Evolutionary conservation across 2,797 vertebrate species (phyloP), one percentile per base, ranked within the genome.

Genomic region (Lepus oiostolus): DNA sequence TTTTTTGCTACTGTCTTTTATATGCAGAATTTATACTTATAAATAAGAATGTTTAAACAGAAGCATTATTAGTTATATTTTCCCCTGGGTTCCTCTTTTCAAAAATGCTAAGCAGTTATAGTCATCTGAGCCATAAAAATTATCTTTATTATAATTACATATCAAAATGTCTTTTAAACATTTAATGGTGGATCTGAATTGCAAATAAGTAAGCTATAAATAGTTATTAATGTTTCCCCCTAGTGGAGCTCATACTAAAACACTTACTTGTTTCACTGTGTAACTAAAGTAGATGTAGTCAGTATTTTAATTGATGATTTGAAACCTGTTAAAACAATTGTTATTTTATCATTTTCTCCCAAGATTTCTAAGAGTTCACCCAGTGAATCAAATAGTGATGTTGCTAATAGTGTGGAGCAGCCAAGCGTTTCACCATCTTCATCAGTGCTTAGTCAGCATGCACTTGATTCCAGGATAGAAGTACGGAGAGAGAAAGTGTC

Each of bases 281-380:
- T 92, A 91, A 58, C 6, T 94, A 70, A 58, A 67, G 32, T 87
- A 76, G 63, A 79, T 83, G 7, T 71, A 3, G 93, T 87, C 24
- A 5, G 26, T 86, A 47, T 82, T 96, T 96, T 94, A 95, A 70
- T 42, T 83, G 28, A 85, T 87, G 83, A 32, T 88, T 93, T 90
- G n/a, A 85, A 89, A 95, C 81, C 24, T 94, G 21, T 54, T 94
- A 79, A 95, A 90, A 62, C 76, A 60, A 83, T 30, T 77, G 4
- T 28, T 89, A 50, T 60, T 90, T 93, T 88, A 24, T 80, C 88
- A 75, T 90, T 89, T 92, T 94, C 75, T 85, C 28, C 85, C 32
- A 28, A 96, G 95, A 67, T 83, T 79, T 62, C 92, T 77, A 92
- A 90, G 94, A 88, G 17, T 89, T 92, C 86, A 80, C 70, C 92